These are phyloP conservation scores for Lagopus leucura DNA, from an alignment of 2,113 vertebrate genomes.

Conservation along the genomic window DNA sequence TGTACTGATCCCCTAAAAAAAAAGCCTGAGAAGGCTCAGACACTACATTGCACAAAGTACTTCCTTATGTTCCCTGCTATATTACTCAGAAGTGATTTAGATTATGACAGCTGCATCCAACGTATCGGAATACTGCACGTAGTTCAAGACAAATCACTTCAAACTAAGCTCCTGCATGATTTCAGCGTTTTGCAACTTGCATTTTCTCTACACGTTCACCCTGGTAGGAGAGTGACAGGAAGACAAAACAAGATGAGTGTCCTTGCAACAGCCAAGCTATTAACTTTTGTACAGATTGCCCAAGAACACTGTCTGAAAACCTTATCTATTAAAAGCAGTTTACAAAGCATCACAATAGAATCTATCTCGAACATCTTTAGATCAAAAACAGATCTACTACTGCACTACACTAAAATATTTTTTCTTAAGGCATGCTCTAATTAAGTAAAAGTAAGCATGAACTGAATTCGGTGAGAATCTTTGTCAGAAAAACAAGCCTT, in stretches of 20 bases:
- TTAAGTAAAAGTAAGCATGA: background rate
- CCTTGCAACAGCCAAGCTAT: background rate
- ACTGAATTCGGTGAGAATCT: background rate
- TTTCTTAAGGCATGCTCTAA: background rate
- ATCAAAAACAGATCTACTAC: background rate
- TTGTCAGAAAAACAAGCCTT: background rate
- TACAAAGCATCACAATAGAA: background rate
- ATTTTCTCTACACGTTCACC: background rate
- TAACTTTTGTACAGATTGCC: background rate
- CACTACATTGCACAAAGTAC: background rate
- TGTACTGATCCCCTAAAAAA: background rate
- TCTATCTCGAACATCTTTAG: background rate
- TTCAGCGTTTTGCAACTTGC: background rate
- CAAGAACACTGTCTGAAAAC: background rate
- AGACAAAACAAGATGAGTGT: background rate
- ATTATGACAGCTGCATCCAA: background rate
- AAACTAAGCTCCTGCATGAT: background rate
- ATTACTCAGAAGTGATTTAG: background rate
- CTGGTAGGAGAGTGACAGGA: background rate
- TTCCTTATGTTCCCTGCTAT: background rate
- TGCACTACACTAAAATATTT: background rate
- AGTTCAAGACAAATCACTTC: conserved; percentile 15
- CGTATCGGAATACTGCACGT: background rate
- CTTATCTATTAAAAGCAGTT: background rate
- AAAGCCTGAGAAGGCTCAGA: background rate